Base-by-base conservation (phyloP, 2,797 vertebrate genomes). In the Argya squamiceps region DNA sequence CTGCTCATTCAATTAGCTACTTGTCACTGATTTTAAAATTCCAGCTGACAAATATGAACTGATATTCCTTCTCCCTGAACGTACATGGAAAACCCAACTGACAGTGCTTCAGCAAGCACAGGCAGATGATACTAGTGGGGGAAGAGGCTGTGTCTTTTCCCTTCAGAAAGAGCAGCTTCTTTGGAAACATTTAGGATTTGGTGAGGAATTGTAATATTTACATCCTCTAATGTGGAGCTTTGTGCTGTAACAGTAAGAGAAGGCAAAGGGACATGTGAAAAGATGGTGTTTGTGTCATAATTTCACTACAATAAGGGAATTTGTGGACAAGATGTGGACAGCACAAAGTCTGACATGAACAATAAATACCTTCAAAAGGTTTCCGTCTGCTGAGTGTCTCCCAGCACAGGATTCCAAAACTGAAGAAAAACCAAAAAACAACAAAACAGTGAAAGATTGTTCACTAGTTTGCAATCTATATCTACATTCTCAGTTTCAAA, bases 371-470 rank as follows among this genome's bases (percentile, higher is more conserved):
- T 98, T 98, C 96, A 53, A 97, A 96, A 49, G 98, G 96, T 29
- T 75, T 98, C 93, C 2, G 92, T 96, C 98, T 97, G 89, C 97
- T 98, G 78, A 98, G 80, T 20, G 63, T 96, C 86, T 98, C 98
- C 97, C 98, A 98, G 5, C 97, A 95, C 53, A 98, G 53, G 36
- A 98, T 95, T 88, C 97, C 98, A 95, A 98, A 98, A 74, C 98
- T 98, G 60, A 23, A 53, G 27, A 91, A 60, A 34, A 1, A 0
- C 32, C 19, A 26, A 30, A 49, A 22, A 65, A 2, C 56, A 41
- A n/a, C 12, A 53, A 82, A 83, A 49, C 21, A 69, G n/a, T 17
- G 8, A 46, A 79, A 84, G n/a, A 44, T 3, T 2, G 10, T 21
- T 52, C 12, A 22, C 84, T 94, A 89, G 5, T 83, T 63, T 62